Evolutionary conservation across 2,113 vertebrate genomes (phyloP), one percentile per base, ranked within the genome.

Genomic region (Motacilla alba): DNA sequence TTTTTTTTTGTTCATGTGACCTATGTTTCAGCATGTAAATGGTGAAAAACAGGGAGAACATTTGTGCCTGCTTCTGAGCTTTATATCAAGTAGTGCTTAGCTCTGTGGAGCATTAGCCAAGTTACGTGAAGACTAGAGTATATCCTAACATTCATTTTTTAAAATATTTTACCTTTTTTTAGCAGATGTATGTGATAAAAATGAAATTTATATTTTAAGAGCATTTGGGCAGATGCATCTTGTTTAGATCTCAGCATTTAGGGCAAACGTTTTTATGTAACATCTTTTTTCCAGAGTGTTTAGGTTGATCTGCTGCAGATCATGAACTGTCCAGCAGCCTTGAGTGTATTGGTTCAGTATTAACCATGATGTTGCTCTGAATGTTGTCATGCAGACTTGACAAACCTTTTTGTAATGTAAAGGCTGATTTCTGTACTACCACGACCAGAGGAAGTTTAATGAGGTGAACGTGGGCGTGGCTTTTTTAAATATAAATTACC

Each of bases 401-500:
- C 95, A 97, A 73, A 97, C 94, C 76, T 95, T 96, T 95, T 94
- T 97, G 97, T 97, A 96, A 98, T 98, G 96, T 97, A 97, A 97
- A 97, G 87, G 96, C 95, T 87, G 96, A 94, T 21, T 96, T 97
- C 93, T 88, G 50, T 95, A 93, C 89, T 94, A 93, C 95, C 80
- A 75, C 87, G 37, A 94, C 96, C 88, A 97, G 98, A 98, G 96
- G 96, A 97, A 98, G 97, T 98, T 99, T 98, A 98, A 99, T 99
- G 99, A 99, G 99, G 98, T 99, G 99, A 99, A 99, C 97, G 97
- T 98, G 97, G 98, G 94, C 89, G 96, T 91, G 96, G 87, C 93
- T 98, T 88, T 96, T 97, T 93, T 67, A 95, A 97, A 97, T 97
- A 97, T 70, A 97, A 97, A 96, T 97, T 97, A 97, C 97, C 95